Evolutionary conservation across 2,888 invertebrate genomes (phyloP).

Genomic region (Melanargia galathea): DNA sequence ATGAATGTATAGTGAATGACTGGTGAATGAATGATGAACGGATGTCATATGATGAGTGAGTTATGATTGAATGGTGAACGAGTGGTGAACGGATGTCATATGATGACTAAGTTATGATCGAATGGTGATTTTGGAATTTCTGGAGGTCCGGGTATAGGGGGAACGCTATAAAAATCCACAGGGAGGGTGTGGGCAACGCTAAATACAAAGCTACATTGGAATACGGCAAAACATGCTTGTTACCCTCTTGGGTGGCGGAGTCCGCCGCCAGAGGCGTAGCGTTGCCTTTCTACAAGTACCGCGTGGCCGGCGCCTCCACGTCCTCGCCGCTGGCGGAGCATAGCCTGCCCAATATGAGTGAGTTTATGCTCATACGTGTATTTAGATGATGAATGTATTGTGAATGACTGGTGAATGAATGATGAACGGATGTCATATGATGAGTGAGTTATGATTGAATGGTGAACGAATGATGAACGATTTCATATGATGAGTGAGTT

Average conservation of each 20-base stretch:
- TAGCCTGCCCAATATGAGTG: slow-evolving; percentile 74
- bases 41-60: background rate
- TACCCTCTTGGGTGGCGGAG: background rate
- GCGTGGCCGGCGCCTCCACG: slow-evolving; percentile 82
- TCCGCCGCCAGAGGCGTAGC: slow-evolving; percentile 87
- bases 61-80: background rate
- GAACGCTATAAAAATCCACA: too few species aligned
- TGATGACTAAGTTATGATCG: background rate
- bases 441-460: background rate
- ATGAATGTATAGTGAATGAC: background rate
- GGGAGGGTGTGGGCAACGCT: slow-evolving; percentile 82
- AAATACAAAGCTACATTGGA: background rate
- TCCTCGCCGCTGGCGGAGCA: slow-evolving; percentile 87
- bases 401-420: background rate
- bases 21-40: background rate
- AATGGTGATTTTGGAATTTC: background rate
- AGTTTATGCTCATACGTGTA: slow-evolving; percentile 43
- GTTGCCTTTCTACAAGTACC: slow-evolving; percentile 82
- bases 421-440: background rate
- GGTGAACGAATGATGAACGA: background rate
- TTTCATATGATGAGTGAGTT: background rate
- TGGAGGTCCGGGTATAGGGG: too few species aligned
- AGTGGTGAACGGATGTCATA: background rate
- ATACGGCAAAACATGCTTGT: slow-evolving; percentile 45
- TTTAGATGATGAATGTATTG: background rate